These are phyloP conservation scores for Euthynnus affinis DNA, from an alignment of 2,797 vertebrate species.

Conservation along the genomic window DNA sequence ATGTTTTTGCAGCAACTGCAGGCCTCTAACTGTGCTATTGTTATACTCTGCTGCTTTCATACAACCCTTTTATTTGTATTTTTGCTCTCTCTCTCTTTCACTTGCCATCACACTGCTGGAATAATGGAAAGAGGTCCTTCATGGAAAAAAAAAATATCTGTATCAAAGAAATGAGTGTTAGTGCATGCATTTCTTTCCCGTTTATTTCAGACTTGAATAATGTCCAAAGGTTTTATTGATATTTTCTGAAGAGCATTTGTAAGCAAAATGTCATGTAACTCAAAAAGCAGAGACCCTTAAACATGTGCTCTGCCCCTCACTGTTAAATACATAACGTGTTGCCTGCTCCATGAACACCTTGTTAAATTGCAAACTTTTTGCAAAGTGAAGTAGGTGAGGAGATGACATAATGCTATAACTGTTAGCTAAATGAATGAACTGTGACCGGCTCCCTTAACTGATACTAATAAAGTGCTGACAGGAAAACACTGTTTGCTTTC, in stretches of 20 bases:
- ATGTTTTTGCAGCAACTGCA: constrained; percentile 53
- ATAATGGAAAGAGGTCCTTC: constrained; percentile 30
- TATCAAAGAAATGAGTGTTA: background rate
- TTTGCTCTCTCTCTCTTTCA: constrained; percentile 10
- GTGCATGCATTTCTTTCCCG: constrained; percentile 2
- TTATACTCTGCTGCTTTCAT: constrained; percentile 49
- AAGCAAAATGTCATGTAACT: constrained; percentile 40
- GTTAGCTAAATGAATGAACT: constrained; percentile 56
- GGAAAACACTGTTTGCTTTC: background rate
- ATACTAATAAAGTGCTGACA: constrained; percentile 57
- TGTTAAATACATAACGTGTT: background rate
- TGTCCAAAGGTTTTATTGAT: constrained; percentile 26
- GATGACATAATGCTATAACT: constrained; percentile 40
- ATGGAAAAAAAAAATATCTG: constrained; percentile 14
- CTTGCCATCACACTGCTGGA: constrained; percentile 24
- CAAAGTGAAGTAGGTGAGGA: constrained; percentile 15
- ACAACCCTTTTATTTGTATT: constrained; percentile 16
- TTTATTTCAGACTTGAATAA: constrained; percentile 18
- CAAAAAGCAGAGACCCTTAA: background rate
- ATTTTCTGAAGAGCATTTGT: constrained; percentile 31
- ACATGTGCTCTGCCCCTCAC: background rate
- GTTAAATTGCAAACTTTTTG: constrained; percentile 1
- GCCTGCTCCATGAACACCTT: background rate
- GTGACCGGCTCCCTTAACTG: constrained; percentile 43
- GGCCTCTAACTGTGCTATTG: constrained; percentile 53